Percentiles rank a stretch among this genome's conserved stretches.
Conservation (phyloP, 2,797 vertebrate species). For the Centroberyx gerrardi region DNA sequence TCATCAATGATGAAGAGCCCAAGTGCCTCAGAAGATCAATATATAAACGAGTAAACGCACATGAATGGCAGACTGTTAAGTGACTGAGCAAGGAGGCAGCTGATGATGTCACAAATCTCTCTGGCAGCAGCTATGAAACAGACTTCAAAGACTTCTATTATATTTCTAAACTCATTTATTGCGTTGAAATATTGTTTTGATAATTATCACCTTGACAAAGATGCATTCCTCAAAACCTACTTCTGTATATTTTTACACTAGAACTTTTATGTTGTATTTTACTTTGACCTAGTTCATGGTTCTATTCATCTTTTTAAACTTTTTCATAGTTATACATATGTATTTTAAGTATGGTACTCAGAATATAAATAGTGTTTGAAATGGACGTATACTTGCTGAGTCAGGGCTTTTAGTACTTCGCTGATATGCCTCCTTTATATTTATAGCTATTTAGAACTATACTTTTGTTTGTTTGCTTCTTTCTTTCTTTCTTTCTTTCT, state of each 20-base stretch:
- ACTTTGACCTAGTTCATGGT: no score
- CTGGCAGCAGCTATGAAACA: neutral
- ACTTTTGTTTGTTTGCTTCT: neutral
- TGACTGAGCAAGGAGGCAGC: neutral
- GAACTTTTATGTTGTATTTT: neutral
- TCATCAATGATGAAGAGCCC: no score
- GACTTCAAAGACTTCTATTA: no score
- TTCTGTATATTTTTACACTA: neutral
- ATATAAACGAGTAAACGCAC: neutral
- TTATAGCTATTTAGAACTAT: neutral
- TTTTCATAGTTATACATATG: no score
- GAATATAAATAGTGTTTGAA: neutral
- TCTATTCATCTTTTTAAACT: no score
- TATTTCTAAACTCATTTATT: neutral
- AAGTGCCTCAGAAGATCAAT: neutral
- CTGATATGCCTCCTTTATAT: neutral
- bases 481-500: no score
- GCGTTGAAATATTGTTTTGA: neutral
- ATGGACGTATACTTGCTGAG: neutral
- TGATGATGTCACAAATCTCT: neutral
- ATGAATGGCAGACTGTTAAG: no score
- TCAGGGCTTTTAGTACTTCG: no score
- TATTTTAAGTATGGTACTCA: no score
- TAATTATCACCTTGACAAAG: no score
- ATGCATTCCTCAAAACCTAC: neutral